phyloP scores from a whole-genome alignment of 2,888 invertebrate species.

The Girardia tigrina region DNA sequence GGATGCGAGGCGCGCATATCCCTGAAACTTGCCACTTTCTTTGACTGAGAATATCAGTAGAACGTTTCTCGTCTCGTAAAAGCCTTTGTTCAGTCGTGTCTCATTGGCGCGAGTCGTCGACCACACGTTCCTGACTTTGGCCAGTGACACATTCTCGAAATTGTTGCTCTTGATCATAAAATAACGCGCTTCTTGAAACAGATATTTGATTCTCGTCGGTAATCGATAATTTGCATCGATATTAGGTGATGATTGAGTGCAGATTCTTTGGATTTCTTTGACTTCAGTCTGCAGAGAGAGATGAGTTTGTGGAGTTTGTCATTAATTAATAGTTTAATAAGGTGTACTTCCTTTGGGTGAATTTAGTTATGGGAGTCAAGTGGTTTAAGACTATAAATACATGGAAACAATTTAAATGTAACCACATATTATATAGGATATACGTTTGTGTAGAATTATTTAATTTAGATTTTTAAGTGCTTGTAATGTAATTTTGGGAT shows the following conservation, averaged over 20 bases:
- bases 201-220: conserved; percentile 28
- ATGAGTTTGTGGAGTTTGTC: too few species aligned
- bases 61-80: conserved; percentile 73
- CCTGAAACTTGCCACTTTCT: conserved; percentile 76
- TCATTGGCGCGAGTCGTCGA: conserved; percentile 92
- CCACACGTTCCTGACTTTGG: conserved; percentile 83
- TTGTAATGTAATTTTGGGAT: too few species aligned
- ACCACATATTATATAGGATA: too few species aligned
- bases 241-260: background rate
- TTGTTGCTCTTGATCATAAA: conserved; percentile 95
- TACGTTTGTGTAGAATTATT: too few species aligned
- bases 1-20: conserved; percentile 75
- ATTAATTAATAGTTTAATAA: too few species aligned
- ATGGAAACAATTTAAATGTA: too few species aligned
- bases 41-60: conserved; percentile 88
- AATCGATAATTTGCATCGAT: conserved; percentile 13
- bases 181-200: conserved; percentile 75
- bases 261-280: conserved; percentile 19
- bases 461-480: too few species aligned
- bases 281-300: too few species aligned
- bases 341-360: too few species aligned
- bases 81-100: conserved; percentile 82
- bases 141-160: conserved; percentile 80
- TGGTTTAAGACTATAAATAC: too few species aligned
- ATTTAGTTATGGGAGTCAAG: too few species aligned